Evolutionary conservation across 2,113 vertebrate genomes (phyloP).

Genomic region (Brachypteracias leptosomus): DNA sequence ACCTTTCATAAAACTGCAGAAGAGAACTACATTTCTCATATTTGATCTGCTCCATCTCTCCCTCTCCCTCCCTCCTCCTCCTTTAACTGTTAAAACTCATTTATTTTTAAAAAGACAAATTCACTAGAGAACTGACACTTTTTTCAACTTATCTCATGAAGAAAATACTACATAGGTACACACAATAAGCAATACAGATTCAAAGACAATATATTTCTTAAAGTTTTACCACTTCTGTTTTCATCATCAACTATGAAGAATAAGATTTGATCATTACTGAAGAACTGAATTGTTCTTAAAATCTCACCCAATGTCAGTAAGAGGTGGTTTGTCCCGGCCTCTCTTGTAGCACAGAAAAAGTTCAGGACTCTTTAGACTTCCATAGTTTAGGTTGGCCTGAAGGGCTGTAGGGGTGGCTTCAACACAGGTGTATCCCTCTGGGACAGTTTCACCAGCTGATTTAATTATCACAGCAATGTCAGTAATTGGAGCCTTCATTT

Average conservation of each 20-base stretch:
- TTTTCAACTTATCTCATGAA: neutral
- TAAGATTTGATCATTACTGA: neutral
- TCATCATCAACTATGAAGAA: neutral
- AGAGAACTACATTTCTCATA: neutral
- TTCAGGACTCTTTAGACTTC: slow-evolving; percentile 96
- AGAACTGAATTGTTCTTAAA: neutral
- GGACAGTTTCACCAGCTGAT: slow-evolving; percentile 90
- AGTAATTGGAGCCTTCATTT: slow-evolving; percentile 93
- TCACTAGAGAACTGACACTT: neutral
- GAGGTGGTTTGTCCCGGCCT: slow-evolving; percentile 86
- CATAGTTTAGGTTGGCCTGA: slow-evolving; percentile 95
- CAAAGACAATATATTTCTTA: neutral
- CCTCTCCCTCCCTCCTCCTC: neutral
- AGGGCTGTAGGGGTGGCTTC: slow-evolving; percentile 90
- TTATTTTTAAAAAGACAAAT: neutral
- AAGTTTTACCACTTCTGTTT: neutral
- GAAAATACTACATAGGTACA: neutral
- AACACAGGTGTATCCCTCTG: slow-evolving; percentile 94
- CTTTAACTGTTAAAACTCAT: neutral
- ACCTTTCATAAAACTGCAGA: neutral
- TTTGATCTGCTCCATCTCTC: neutral
- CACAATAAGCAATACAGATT: neutral
- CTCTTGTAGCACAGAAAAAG: slow-evolving; percentile 95
- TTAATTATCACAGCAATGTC: slow-evolving; percentile 94
- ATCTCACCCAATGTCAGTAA: slow-evolving; percentile 92